These are phyloP conservation scores for Girardinichthys multiradiatus DNA, from an alignment of 2,113 vertebrate species.

Conservation along the genomic window DNA sequence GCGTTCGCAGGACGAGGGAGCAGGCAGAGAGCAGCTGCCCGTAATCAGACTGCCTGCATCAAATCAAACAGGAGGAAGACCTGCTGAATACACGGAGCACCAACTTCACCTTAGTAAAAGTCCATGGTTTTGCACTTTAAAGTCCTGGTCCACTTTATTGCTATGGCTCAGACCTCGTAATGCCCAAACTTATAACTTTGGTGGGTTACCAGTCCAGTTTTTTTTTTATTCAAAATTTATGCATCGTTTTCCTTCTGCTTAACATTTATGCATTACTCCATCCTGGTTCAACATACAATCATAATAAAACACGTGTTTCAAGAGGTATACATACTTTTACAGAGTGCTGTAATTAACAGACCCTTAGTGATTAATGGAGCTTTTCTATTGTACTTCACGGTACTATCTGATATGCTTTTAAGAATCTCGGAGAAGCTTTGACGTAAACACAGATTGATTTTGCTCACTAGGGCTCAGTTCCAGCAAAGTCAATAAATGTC, in stretches of 20 bases:
- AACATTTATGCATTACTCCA: not conserved
- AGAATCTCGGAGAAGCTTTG: conserved; percentile 16
- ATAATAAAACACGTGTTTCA: not conserved
- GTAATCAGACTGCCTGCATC: no score
- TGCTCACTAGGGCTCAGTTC: conserved; percentile 22
- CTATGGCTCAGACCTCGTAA: no score
- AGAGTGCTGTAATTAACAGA: not conserved
- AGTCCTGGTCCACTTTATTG: no score
- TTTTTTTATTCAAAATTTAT: not conserved
- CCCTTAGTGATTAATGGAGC: conserved; percentile 21
- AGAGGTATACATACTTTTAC: not conserved
- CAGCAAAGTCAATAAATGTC: conserved; percentile 48
- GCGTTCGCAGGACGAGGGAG: no score
- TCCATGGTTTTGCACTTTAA: no score
- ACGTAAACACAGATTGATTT: conserved; percentile 53
- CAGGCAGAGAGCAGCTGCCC: no score
- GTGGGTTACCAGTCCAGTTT: no score
- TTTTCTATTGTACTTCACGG: conserved; percentile 9
- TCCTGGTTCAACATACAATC: not conserved
- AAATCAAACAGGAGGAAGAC: no score
- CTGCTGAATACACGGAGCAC: no score
- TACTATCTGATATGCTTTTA: conserved; percentile 11
- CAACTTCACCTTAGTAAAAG: no score
- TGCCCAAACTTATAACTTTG: no score
- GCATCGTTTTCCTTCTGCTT: not conserved